Percentiles rank a stretch among this genome's conserved stretches.
Conservation (phyloP, 2,888 invertebrate genomes). For the Theretra japonica region DNA sequence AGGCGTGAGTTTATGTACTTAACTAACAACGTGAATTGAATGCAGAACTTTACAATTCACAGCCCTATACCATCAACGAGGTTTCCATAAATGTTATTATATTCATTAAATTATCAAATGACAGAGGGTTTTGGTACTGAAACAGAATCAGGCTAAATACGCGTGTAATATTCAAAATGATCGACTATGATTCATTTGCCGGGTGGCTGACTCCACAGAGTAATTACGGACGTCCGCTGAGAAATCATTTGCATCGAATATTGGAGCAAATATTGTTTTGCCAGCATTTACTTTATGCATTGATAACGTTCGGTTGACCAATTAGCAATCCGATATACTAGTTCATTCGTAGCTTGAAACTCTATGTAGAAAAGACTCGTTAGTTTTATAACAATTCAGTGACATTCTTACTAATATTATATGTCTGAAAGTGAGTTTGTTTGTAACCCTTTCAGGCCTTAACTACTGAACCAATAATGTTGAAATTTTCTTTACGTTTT, state of each 20-base stretch:
- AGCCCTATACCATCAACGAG: too few species aligned
- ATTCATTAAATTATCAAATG: neutral
- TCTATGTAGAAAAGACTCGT: neutral
- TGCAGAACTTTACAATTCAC: too few species aligned
- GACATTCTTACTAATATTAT: too few species aligned
- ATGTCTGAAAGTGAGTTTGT: too few species aligned
- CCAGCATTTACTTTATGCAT: conserved; percentile 24
- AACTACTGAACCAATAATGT: too few species aligned
- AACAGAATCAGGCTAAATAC: conserved; percentile 4
- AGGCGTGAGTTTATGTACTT: too few species aligned
- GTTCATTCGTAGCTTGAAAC: neutral
- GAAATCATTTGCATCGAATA: conserved; percentile 28
- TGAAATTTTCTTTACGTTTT: too few species aligned
- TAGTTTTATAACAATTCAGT: too few species aligned
- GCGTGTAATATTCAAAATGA: conserved; percentile 19
- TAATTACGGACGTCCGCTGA: conserved; percentile 20
- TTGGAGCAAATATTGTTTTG: conserved; percentile 29
- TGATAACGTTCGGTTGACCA: conserved; percentile 16
- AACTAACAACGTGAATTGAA: too few species aligned
- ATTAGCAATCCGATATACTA: conserved; percentile 4
- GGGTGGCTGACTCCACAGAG: conserved; percentile 23
- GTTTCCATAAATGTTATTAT: too few species aligned
- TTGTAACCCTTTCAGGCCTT: too few species aligned
- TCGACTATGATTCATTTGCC: conserved; percentile 22
- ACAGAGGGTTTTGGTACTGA: neutral